phyloP scores from a whole-genome alignment of 2,888 invertebrate species.

The Cantharis nigra region DNA sequence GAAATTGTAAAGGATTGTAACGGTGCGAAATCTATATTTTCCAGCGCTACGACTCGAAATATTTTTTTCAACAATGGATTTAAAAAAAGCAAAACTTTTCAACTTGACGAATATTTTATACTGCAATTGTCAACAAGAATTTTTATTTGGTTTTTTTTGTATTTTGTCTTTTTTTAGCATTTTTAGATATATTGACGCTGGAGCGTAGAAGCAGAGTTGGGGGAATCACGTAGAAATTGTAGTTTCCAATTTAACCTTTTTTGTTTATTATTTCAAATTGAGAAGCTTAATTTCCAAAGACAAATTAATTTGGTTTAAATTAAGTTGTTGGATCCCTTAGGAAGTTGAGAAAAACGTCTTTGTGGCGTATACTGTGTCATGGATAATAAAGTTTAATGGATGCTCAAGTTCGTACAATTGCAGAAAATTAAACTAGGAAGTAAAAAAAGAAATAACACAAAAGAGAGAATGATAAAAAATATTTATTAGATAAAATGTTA shows the following conservation, averaged over 20 bases:
- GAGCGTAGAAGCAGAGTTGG: not conserved
- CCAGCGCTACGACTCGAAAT: not conserved
- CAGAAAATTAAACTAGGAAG: not conserved
- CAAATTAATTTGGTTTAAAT: not conserved
- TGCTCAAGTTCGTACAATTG: not conserved
- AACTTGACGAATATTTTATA: not conserved
- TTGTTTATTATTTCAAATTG: not conserved
- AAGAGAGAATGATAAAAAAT: conserved; percentile 49
- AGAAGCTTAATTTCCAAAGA: not conserved
- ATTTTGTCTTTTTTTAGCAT: not conserved
- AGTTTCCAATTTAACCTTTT: not conserved
- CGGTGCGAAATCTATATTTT: not conserved
- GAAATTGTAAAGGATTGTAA: not conserved
- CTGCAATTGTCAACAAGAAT: not conserved
- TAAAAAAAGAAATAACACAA: conserved; percentile 3
- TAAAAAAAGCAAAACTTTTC: too few species aligned
- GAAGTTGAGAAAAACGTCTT: not conserved
- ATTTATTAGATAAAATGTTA: conserved; percentile 54
- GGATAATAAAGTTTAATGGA: not conserved
- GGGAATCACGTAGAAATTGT: not conserved
- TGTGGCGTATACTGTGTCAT: not conserved
- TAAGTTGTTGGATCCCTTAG: not conserved
- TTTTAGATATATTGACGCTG: not conserved
- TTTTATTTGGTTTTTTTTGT: not conserved
- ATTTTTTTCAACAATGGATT: not conserved